Evolutionary conservation across 2,797 vertebrate species (phyloP), one percentile per base, ranked within the genome.

Genomic region (Oreonectes daqikongensis): DNA sequence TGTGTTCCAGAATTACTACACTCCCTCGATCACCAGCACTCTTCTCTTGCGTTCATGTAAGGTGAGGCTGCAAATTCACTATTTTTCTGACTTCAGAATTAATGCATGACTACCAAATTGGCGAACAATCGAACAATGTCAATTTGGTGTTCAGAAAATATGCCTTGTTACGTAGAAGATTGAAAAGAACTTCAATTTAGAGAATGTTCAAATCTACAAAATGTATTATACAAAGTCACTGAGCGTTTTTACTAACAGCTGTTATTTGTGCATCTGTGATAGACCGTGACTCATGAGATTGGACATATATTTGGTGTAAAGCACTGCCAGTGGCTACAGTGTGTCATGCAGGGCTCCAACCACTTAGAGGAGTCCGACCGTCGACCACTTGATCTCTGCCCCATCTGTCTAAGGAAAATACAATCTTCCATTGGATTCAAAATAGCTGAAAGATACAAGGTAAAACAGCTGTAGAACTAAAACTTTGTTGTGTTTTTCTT

Each of bases 271-370:
- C 18, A 3, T 4, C 11, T 46, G 15, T 84, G 83, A 69, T 85
- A 94, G 93, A 92, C 92, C 12, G 82, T 93, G 80, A 86, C 89
- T 10, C 92, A 90, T 57, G 93, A 94, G 86, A 91, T 91, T 0
- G 90, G 92, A n/a, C 92, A 91, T 59, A 91, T 93, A 55, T 94
- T 92, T 75, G 93, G 92, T 46, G 71, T 94, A 3, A 71, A 82
- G 40, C 92, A 92, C 72, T 92, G 92, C 83, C 94, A 90, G 86
- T 93, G 92, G 92, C 80, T 94, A 11, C 87, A 79, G 12, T 94
- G 92, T 73, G 85, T 92, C 55, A 92, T 94, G 92, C 93, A 92
- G 77, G 93, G 93, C 71, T 95, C 90, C 66, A 92, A 95, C 81
- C 94, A 94, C 86, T 82, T 93, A 75, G 88, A 93, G 40, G 93